Evolutionary conservation across 2,797 vertebrate species (phyloP).

Genomic region (Sebastes nivosus): DNA sequence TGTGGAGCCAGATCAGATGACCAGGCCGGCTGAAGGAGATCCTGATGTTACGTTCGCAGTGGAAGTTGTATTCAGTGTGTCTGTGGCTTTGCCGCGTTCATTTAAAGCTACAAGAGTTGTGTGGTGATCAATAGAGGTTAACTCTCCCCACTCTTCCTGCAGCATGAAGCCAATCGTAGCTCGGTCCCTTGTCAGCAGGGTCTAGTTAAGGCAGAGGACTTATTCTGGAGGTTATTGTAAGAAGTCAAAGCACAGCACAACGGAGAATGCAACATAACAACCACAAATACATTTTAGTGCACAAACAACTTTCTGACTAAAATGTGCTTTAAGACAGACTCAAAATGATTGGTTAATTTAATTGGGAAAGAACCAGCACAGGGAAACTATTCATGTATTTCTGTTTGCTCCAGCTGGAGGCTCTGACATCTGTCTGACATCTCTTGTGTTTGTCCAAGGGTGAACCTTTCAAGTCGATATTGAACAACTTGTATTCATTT

Average conservation of each 20-base stretch:
- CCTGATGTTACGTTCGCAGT: not conserved
- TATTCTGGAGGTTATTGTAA: not conserved
- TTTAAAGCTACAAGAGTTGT: conserved; percentile 20
- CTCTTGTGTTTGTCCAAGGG: not conserved
- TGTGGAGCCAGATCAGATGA: conserved; percentile 12
- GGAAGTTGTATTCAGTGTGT: conserved; percentile 31
- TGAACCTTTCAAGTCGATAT: not conserved
- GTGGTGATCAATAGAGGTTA: conserved; percentile 44
- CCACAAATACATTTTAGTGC: not conserved
- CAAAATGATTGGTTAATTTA: not conserved
- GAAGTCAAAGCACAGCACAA: not conserved
- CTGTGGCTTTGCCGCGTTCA: not conserved
- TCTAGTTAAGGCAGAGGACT: not conserved
- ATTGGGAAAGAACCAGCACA: not conserved
- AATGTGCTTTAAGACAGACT: not conserved
- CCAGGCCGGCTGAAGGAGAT: not conserved
- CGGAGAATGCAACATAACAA: not conserved
- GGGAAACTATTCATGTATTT: not conserved
- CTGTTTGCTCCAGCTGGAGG: not conserved
- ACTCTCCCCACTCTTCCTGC: conserved; percentile 4
- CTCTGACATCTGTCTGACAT: not conserved
- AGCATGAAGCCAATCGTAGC: conserved; percentile 25
- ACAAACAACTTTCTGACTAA: not conserved
- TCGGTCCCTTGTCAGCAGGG: not conserved
- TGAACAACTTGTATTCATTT: not conserved